Evolutionary conservation across 2,113 vertebrate species (phyloP).

Genomic region (Mustelus asterias): DNA sequence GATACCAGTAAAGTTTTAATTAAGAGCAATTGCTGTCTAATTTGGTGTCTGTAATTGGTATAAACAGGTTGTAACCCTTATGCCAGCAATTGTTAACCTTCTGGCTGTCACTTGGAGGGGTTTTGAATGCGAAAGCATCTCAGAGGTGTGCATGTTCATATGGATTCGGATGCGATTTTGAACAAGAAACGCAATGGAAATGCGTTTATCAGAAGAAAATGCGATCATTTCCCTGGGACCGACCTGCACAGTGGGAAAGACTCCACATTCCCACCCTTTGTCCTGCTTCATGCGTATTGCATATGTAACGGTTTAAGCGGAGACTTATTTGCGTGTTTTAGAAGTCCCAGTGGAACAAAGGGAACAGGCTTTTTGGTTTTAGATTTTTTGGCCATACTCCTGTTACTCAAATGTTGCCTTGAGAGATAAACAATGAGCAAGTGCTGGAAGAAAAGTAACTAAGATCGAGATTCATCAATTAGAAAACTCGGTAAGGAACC

Average conservation of each 20-base stretch:
- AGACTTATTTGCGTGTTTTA: neutral
- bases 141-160: neutral
- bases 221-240: neutral
- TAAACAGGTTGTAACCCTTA: slow-evolving; percentile 1
- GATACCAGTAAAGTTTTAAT: neutral
- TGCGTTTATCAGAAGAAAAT: neutral
- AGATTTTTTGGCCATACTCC: neutral
- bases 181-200: neutral
- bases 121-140: neutral
- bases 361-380: neutral
- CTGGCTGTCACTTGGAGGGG: neutral
- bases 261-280: too few relatives aligned
- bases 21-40: slow-evolving; percentile 1
- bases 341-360: neutral
- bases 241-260: too few relatives aligned
- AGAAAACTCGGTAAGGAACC: neutral
- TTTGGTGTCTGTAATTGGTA: slow-evolving; percentile 13
- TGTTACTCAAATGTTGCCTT: neutral
- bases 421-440: neutral
- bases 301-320: neutral
- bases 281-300: neutral
- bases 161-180: neutral
- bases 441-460: neutral
- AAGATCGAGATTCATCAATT: neutral
- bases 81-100: neutral